Percentiles rank a stretch among this genome's conserved stretches.
phyloP scores from a whole-genome alignment of 2,113 vertebrate species.

The Charina bottae region DNA sequence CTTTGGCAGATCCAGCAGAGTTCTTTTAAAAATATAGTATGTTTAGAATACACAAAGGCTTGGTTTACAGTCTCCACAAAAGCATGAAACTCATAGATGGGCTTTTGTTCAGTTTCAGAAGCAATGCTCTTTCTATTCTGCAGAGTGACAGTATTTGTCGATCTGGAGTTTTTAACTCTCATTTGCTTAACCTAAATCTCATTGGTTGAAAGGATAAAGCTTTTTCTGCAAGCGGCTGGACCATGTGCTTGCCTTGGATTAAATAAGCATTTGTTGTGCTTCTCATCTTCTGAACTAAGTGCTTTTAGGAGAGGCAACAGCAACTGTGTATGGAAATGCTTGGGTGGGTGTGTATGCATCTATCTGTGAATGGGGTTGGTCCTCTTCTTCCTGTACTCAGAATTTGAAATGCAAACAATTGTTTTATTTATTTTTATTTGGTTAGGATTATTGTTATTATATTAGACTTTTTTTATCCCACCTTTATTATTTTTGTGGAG shows the following conservation, averaged over 20 bases:
- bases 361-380: not conserved
- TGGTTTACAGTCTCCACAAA: too few relatives aligned
- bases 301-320: conserved; percentile 65
- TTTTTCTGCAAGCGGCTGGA: conserved; percentile 39
- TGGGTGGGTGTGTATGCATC: not conserved
- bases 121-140: not conserved
- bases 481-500: too few relatives aligned
- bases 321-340: conserved; percentile 33
- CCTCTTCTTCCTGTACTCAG: conserved; percentile 8
- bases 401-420: not conserved
- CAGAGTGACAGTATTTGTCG: not conserved
- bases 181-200: conserved; percentile 38
- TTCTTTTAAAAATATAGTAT: not conserved
- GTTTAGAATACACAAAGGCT: not conserved
- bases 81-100: not conserved
- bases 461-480: too few relatives aligned
- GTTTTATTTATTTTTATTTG: not conserved
- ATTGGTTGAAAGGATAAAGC: conserved; percentile 57
- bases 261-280: not conserved
- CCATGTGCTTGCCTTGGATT: conserved; percentile 35
- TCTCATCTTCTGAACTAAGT: conserved; percentile 58
- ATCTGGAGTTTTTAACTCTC: conserved; percentile 32
- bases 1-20: not conserved
- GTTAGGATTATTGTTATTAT: not conserved
- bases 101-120: not conserved